These are phyloP conservation scores for Megalops atlanticus DNA, from an alignment of 2,113 vertebrate species.

Conservation along the genomic window DNA sequence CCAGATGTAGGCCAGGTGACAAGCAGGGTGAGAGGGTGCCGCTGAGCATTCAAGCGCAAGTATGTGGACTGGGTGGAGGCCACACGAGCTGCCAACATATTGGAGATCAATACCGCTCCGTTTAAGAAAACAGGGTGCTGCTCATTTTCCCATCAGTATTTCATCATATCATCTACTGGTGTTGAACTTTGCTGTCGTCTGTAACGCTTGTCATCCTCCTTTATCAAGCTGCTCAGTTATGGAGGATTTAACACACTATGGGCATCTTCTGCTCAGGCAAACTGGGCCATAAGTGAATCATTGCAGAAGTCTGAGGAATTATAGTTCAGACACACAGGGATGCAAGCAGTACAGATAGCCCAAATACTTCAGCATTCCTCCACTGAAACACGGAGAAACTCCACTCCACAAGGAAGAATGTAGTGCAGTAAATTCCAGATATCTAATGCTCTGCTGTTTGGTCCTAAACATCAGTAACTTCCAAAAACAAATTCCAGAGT, in stretches of 20 bases:
- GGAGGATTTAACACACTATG: background rate
- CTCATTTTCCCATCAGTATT: background rate
- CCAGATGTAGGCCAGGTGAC: background rate
- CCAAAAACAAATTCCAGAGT: too few species aligned
- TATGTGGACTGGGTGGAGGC: too few species aligned
- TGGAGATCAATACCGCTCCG: constrained; percentile 25
- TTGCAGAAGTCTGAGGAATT: background rate
- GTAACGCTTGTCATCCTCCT: background rate
- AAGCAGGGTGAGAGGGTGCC: background rate
- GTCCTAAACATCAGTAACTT: too few species aligned
- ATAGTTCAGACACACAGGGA: background rate
- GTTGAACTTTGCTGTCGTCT: background rate
- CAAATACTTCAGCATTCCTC: background rate
- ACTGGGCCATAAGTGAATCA: background rate
- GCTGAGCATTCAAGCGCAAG: constrained; percentile 18
- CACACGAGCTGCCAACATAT: constrained; percentile 23
- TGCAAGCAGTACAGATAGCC: background rate
- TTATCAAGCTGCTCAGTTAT: background rate
- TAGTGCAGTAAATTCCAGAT: too few species aligned
- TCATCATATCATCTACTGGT: background rate
- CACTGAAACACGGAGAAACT: background rate
- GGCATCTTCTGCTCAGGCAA: background rate
- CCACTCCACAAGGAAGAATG: too few species aligned
- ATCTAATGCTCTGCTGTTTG: too few species aligned
- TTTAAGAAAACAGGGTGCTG: background rate